Conservation (phyloP, 2,113 vertebrate species). For the Nycticebus coucang region DNA sequence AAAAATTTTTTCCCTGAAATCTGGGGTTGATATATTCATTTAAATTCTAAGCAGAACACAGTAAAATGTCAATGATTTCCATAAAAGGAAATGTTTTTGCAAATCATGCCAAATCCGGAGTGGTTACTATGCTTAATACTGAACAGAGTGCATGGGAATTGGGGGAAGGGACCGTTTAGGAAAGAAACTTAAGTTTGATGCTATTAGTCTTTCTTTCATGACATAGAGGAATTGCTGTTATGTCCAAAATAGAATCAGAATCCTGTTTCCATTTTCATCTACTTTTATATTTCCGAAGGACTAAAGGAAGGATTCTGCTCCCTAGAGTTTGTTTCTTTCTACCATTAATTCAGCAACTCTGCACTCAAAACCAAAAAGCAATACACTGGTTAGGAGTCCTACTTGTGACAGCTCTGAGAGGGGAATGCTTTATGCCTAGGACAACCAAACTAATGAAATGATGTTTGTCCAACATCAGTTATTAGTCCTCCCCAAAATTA, state of each 20-base stretch:
- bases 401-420: background rate
- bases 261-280: background rate
- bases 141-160: background rate
- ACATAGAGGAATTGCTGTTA: background rate
- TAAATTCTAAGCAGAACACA: background rate
- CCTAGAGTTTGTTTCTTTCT: background rate
- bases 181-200: background rate
- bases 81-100: constrained; percentile 1
- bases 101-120: background rate
- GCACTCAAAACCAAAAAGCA: background rate
- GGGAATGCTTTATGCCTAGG: background rate
- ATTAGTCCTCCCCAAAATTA: background rate
- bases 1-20: background rate
- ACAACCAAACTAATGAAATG: background rate
- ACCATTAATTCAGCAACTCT: background rate
- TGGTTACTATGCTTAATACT: background rate
- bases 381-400: background rate
- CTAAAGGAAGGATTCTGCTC: background rate
- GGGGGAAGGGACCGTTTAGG: background rate
- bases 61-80: constrained; percentile 11
- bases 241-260: constrained; percentile 37
- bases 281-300: background rate
- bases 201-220: background rate
- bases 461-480: background rate
- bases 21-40: background rate